Percentiles rank a stretch among this genome's conserved stretches.
Evolutionary conservation across 2,888 invertebrate genomes (phyloP).

Genomic region (Caenorhabditis sp.): DNA sequence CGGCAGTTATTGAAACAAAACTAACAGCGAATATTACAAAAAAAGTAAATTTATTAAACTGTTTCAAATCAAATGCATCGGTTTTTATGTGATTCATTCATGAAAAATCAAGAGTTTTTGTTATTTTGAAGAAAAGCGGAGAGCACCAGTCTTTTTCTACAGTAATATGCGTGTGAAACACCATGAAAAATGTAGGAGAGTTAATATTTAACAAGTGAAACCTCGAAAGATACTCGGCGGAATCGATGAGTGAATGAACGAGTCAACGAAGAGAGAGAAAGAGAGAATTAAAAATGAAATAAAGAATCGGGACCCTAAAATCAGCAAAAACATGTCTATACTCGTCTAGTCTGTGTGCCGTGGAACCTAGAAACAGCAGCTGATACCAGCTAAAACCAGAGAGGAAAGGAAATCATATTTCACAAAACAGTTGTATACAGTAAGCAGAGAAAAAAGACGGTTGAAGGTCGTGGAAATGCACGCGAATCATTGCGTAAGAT

Average conservation of each 20-base stretch:
- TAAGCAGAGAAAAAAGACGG: background rate
- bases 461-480: slow-evolving; percentile 6
- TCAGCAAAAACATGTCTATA: slow-evolving; percentile 1
- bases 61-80: slow-evolving; percentile 3
- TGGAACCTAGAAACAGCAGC: slow-evolving; percentile 11
- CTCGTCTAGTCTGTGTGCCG: slow-evolving; percentile 9
- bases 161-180: slow-evolving; percentile 28
- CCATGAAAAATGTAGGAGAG: slow-evolving; percentile 3
- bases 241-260: slow-evolving; percentile 19
- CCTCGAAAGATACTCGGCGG: slow-evolving; percentile 29
- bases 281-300: too few species aligned
- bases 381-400: slow-evolving; percentile 7
- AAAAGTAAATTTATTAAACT: slow-evolving; percentile 6
- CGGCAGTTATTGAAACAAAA: background rate
- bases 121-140: background rate
- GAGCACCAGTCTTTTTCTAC: slow-evolving; percentile 34
- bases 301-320: background rate
- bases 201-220: slow-evolving; percentile 31
- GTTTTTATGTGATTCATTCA: background rate
- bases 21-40: background rate
- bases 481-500: slow-evolving; percentile 11
- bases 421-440: slow-evolving; percentile 24
- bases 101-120: background rate
- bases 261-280: background rate
- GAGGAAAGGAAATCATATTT: slow-evolving; percentile 49